These are phyloP conservation scores for Andrena flavipes DNA, from an alignment of 2,888 invertebrate species.

Conservation along the genomic window DNA sequence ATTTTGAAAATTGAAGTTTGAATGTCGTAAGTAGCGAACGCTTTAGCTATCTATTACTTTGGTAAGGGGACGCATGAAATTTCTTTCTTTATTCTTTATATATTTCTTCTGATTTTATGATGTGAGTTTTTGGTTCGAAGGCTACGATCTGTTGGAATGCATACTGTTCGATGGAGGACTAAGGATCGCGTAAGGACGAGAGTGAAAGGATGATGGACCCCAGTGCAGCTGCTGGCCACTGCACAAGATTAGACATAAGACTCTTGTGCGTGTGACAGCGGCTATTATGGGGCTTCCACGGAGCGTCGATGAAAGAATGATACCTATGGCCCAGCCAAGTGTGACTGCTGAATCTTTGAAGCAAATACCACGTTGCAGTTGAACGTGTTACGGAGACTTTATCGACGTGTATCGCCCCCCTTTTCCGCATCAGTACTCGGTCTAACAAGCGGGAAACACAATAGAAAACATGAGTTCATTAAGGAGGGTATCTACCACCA, in stretches of 20 bases:
- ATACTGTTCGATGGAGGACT: neutral
- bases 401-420: neutral
- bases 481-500: neutral
- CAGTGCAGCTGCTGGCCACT: conserved; percentile 99
- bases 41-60: neutral
- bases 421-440: neutral
- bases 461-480: neutral
- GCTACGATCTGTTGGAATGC: neutral
- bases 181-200: neutral
- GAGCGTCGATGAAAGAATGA: conserved; percentile 65
- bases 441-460: neutral
- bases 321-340: conserved; percentile 22
- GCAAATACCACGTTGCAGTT: conserved; percentile 2
- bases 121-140: neutral
- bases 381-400: conserved; percentile 88
- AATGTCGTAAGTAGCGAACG: neutral
- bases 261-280: conserved; percentile 99
- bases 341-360: conserved; percentile 29
- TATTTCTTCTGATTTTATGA: neutral
- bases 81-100: neutral
- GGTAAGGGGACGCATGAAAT: neutral
- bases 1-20: neutral
- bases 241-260: conserved; percentile 97
- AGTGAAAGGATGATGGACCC: conserved; percentile 86
- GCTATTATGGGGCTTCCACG: conserved; percentile 93